Evolutionary conservation across 2,888 invertebrate species (phyloP).

Genomic region (Trachelus stipa): DNA sequence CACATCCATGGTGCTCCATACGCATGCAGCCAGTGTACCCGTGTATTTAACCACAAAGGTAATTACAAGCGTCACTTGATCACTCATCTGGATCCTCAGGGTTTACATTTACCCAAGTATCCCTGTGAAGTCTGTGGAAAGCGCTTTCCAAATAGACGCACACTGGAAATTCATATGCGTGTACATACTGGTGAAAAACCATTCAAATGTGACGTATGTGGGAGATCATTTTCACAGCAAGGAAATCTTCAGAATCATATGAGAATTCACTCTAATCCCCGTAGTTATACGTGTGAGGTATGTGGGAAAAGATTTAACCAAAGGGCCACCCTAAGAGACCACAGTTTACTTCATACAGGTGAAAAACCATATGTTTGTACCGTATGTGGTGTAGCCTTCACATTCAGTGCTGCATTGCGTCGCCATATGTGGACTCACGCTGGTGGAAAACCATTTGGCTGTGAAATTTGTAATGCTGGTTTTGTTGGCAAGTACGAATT

Average conservation of each 20-base stretch:
- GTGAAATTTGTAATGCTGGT: slow-evolving; percentile 54
- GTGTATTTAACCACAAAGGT: slow-evolving; percentile 59
- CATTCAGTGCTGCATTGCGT: slow-evolving; percentile 59
- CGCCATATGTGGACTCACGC: slow-evolving; percentile 61
- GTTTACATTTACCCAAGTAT: slow-evolving; percentile 66
- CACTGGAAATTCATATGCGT: slow-evolving; percentile 71
- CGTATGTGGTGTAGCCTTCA: slow-evolving; percentile 59
- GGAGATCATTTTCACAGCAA: slow-evolving; percentile 68
- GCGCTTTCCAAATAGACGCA: slow-evolving; percentile 72
- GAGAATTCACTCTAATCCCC: slow-evolving; percentile 59
- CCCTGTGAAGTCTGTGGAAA: slow-evolving; percentile 71
- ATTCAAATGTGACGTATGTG: slow-evolving; percentile 70
- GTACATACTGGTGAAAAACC: slow-evolving; percentile 74
- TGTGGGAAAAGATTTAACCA: slow-evolving; percentile 63
- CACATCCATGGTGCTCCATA: slow-evolving; percentile 52
- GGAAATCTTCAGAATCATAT: slow-evolving; percentile 60
- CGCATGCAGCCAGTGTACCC: slow-evolving; percentile 56
- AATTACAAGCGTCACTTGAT: slow-evolving; percentile 61
- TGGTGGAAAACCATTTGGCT: slow-evolving; percentile 56
- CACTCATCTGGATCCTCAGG: slow-evolving; percentile 56
- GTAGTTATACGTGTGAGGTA: slow-evolving; percentile 59
- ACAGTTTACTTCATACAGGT: slow-evolving; percentile 58
- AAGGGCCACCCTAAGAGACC: slow-evolving; percentile 59
- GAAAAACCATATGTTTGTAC: slow-evolving; percentile 62
- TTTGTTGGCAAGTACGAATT: slow-evolving; percentile 62